Base-by-base conservation (phyloP, 2,888 invertebrate species). In the Drosophila hamatofila region DNA sequence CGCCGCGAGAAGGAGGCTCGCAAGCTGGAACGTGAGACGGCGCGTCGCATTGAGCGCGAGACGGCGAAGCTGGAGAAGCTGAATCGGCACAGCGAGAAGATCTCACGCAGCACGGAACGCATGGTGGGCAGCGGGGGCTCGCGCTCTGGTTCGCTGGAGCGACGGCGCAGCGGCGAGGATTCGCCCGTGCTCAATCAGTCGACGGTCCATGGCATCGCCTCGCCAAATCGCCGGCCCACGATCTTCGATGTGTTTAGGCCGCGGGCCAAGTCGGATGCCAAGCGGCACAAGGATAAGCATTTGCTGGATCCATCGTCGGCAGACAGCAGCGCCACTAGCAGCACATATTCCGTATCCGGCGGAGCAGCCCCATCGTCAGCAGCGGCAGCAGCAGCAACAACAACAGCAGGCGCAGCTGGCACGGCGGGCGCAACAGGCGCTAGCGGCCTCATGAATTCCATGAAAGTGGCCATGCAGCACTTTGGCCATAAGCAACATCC, bases 231-330 rank as follows among this genome's bases (percentile, higher is more conserved):
- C 23, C 94, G 96, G 69, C 96, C 96, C 11, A 96, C 96, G 1
- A 94, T 97, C 80, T 95, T 97, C 89, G 97, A 97, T 91, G 96
- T 96, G 44, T 97, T 97, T 91, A 94, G 96, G 80, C 96, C 95
- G 55, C 94, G 96, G 71, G 96, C 96, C 78, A 96, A 96, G 92
- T 96, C 96, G 37, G 96, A 96, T 92, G 96, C 96, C 65, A 93
- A 91, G 68, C 90, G 90, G 41, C 87, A 91, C 25, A 92, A 92
- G 69, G 91, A 91, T 16, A 87, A 91, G 63, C 80, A 87, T 51
- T 65, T 89, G n/a, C 72, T 91, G 56, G 91, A 91, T 78, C 91
- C 92, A 8, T 84, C 89, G 8, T 88, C 91, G 44, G 87, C 87
- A n/a, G 89, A 86, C 42, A 92, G 91, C 67, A 91, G 92, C 76